Conservation (phyloP, 2,797 vertebrate genomes). For the Brachymystax lenok region DNA sequence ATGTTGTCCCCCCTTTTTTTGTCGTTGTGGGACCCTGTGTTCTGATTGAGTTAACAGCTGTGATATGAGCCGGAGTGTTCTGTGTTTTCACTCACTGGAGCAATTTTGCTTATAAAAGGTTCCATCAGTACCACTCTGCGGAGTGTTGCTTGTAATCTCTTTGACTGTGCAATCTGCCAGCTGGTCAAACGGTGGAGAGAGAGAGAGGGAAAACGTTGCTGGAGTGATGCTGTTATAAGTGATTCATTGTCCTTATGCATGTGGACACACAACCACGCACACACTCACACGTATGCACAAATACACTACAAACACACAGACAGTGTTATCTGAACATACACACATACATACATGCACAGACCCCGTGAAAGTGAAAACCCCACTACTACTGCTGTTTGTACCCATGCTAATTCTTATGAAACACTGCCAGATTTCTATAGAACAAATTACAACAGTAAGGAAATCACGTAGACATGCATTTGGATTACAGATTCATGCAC, state of each 20-base stretch:
- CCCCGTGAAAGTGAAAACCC: neutral
- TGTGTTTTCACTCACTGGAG: slow-evolving; percentile 74
- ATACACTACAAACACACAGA: neutral
- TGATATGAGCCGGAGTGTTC: slow-evolving; percentile 75
- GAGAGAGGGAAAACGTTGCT: slow-evolving; percentile 34
- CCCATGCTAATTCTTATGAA: neutral
- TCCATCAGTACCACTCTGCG: slow-evolving; percentile 76
- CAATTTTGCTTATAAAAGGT: slow-evolving; percentile 81
- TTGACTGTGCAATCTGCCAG: slow-evolving; percentile 71
- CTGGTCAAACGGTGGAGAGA: slow-evolving; percentile 62
- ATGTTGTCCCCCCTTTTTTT: neutral
- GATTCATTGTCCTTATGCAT: slow-evolving; percentile 53
- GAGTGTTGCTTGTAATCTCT: slow-evolving; percentile 79
- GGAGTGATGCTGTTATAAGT: slow-evolving; percentile 53
- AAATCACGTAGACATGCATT: neutral
- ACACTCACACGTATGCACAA: neutral
- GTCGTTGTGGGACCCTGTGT: slow-evolving; percentile 25
- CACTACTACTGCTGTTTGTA: neutral
- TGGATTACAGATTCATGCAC: neutral
- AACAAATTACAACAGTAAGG: neutral
- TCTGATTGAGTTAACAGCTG: slow-evolving; percentile 80
- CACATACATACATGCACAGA: slow-evolving; percentile 2
- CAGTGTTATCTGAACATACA: neutral
- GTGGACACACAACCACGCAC: slow-evolving; percentile 2
- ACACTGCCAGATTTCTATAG: neutral